Evolutionary conservation across 1,140 invertebrate genomes (phyloP), one percentile per base, ranked within the genome.

Genomic region (Thaumatotibia leucotreta): DNA sequence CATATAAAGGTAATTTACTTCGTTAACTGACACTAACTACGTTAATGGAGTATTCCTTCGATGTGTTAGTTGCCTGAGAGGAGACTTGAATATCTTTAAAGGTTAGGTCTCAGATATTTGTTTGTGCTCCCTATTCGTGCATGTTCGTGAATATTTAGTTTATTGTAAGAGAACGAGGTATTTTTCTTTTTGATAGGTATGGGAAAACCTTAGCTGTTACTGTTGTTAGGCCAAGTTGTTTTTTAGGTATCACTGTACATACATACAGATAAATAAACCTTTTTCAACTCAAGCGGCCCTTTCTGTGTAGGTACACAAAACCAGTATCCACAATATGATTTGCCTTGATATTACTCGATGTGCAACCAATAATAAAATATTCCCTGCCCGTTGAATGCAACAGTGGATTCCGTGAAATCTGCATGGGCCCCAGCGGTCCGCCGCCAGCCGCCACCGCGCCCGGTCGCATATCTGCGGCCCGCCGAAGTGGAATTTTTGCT

Each of bases 1-100:
- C 70, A 76, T 78, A 76, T 70, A 68, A 73, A 78, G 69, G 62
- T 74, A 75, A 80, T 80, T 75, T 72, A 52, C 69, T 78, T 77
- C 68, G 75, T 76, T 80, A 76, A 66, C 58, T 61, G 68, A 64
- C 67, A 70, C 68, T 73, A 76, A 72, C 66, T 68, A 66, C 67
- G 65, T 75, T 75, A 79, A 75, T 73, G 69, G 66, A 70, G 64
- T 70, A 66, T 70, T 73, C 74, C 72, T 69, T 69, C 65, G 74
- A 64, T 29, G 22, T 22, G 10, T 58, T 22, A 29, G 52, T 58
- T 4, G 3, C 4, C n/a, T 58, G 23, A 27, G 27, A 17, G 14
- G 29, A 58, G 29, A 58, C 23, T 9, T 17, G 27, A 17, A 14
- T 45, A 45, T 14, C 11, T n/a, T 20, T 20, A 1, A 9, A 20